Evolutionary conservation across 1,140 invertebrate genomes (phyloP), one percentile per base, ranked within the genome.

Genomic region (Magallana angulata): DNA sequence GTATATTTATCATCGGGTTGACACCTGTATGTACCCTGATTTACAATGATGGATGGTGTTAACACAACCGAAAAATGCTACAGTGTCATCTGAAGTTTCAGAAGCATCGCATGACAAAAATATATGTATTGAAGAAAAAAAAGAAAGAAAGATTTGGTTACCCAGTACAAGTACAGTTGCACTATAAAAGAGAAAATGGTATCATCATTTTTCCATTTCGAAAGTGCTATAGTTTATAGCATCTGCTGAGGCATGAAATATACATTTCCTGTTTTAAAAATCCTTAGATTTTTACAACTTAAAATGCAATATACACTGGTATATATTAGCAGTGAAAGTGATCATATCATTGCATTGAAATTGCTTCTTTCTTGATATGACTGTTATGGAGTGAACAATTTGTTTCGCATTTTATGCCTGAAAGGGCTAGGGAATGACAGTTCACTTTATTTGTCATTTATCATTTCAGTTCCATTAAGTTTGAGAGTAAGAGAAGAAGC

Each of bases 321-420:
- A 48, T 48, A 76, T 12, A 24, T 30, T 76, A 11, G 11, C 8
- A 12, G 60, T 62, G 60, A 62, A 62, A 76, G 24, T 76, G 68
- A 76, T 76, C 68, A 76, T 36, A 76, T 76, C 24, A 36, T 30
- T 24, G n/a, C 60, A 62, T 30, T 76, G 68, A 76, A 76, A 76
- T 76, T 12, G 7, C 24, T 76, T 1, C 9, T 76, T 36, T 11
- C 36, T 76, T 76, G 6, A 76, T 30, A 30, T 36, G 36, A 8
- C 24, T 76, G 24, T 30, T 36, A 76, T 76, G 30, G 24, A 30
- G 24, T 30, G 24, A 48, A 48, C 36, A 76, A 76, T 76, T 76
- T 76, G 68, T 76, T 76, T 76, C 68, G 24, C 30, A 76, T 76
- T 76, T 76, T 30, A 76, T 76, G 68, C 68, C 24, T 76, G 68